Evolutionary conservation across 2,113 vertebrate genomes (phyloP), one percentile per base, ranked within the genome.

Genomic region (Pomatorhinus ruficollis): DNA sequence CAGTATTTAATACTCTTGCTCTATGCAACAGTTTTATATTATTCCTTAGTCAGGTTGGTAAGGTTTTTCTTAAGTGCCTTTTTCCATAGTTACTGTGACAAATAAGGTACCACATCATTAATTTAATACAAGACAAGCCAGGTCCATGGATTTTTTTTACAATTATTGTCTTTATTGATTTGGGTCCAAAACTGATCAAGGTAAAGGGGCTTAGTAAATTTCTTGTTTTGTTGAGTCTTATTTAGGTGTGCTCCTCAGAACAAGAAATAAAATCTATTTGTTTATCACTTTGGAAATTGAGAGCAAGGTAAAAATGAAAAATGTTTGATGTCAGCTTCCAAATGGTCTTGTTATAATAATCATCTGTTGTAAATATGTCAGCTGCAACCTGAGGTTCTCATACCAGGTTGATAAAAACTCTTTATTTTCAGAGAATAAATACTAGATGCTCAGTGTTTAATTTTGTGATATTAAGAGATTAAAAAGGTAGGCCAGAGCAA

Each of bases 61-160:
- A 72, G 68, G 28, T 45, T 89, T 92, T 74, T 59, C 31, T 89
- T 47, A 92, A 91, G 81, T 91, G 89, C 81, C 84, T 82, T 90
- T 86, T 90, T 54, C 50, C 52, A 35, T 80, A 77, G 28, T 70
- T 70, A 52, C 59, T 89, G 37, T 90, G 65, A 74, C 27, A 87
- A 70, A 74, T 65, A 87, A 72, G 70, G 30, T 74, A 35, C 45
- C 27, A 28, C 17, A 22, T 65, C 6, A 3, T 57, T 53, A 81
- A 79, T 57, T 44, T 57, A 53, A 24, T 17, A 23, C 35, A 69
- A 49, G 20, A 68, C 19, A 89, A 11, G 10, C 42, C 54, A 64
- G 19, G 19, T 53, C 39, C n/a, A 5, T 37, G n/a, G 53, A 54
- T 28, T 87, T 68, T 52, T 49, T 33, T 88, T 66, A 59, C 12